Evolutionary conservation across 2,888 invertebrate species (phyloP), one percentile per base, ranked within the genome.

Genomic region (Chaitophorus viminalis): DNA sequence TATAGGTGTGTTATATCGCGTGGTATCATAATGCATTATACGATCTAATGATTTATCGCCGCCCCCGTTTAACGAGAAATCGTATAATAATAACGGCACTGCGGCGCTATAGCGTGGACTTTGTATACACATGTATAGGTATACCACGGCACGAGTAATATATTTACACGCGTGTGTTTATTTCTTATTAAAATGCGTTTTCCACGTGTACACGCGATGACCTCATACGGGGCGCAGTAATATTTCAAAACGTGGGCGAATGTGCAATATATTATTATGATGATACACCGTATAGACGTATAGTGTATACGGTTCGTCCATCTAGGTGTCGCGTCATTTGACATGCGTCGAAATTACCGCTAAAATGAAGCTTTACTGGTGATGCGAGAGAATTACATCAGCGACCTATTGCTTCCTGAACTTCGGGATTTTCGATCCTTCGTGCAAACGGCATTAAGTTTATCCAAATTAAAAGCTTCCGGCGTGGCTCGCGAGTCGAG

Each of bases 391-490:
- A 72, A 65, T 29, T 39, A n/a, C n/a, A 79, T 79, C 54, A 54
- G 54, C 54, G 54, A 36, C 65, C 79, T 86, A 86, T 72, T 54
- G 84, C 68, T 46, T 84, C 75, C 46, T 68, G 68, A 18, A 18
- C 33, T 52, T 77, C 46, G 77, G 46, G 77, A 85, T 78, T 77
- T 70, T 52, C 70, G 33, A n/a, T 74, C 36, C 36, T 29, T 29
- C 52, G 52, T 52, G 60, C 54, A 60, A 83, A 83, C 74, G 39
- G 39, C 46, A 54, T 68, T 68, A 70, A 85, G 77, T 52, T 52
- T 52, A 52, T 29, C 39, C 72, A 72, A 86, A 86, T 86, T 86
- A 86, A 86, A 78, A 79, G 78, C 75, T 75, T 75, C 60, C 74
- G 75, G 60, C 75, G 21, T 21, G 74, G 75, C 65, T 84, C 31